A percentile compares a stretch with the other conserved stretches of the same genome.
Evolutionary conservation across 2,797 vertebrate genomes (phyloP).

Genomic region (Enoplosus armatus): DNA sequence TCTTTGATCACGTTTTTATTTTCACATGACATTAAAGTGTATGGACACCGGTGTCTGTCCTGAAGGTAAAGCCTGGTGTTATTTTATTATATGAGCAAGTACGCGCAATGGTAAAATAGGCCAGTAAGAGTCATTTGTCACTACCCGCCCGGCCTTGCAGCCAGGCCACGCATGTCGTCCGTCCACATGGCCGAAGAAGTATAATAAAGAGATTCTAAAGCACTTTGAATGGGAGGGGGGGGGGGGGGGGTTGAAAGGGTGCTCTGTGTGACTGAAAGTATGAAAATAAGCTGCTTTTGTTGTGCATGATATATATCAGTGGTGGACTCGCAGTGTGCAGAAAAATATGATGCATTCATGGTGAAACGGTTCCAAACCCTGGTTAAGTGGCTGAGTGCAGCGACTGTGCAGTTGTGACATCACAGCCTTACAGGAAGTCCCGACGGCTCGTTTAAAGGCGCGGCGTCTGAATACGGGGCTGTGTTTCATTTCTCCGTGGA

Average conservation of each 20-base stretch:
- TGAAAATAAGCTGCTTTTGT: background rate
- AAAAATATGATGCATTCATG: no score
- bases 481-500: no score
- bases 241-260: constrained; percentile 33
- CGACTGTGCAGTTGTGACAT: no score
- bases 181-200: constrained; percentile 50
- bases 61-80: no score
- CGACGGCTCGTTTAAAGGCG: no score
- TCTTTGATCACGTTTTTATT: background rate
- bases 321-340: no score
- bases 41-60: background rate
- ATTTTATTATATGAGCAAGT: background rate
- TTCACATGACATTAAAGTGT: no score
- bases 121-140: background rate
- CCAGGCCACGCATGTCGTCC: constrained; percentile 3
- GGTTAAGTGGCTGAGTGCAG: no score
- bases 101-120: background rate
- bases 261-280: constrained; percentile 26
- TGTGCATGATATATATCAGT: no score
- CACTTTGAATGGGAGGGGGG: constrained; percentile 27
- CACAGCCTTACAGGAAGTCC: no score
- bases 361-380: no score
- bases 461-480: no score
- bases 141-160: background rate
- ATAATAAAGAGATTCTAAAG: constrained; percentile 36